phyloP scores from a whole-genome alignment of 2,797 vertebrate genomes.

The Anas acuta region DNA sequence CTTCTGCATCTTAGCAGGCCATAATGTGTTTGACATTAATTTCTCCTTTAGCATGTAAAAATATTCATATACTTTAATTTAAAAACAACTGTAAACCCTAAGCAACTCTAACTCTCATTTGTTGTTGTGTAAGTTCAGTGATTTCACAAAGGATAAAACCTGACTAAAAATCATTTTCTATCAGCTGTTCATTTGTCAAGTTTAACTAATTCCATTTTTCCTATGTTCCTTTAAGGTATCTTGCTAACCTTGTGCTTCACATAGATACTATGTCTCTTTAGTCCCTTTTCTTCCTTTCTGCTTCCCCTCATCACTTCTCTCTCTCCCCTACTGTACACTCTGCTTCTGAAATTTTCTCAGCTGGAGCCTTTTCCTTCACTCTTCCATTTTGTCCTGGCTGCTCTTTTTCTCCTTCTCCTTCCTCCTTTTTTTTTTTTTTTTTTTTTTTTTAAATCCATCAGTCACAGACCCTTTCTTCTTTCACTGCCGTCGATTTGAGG shows the following conservation, averaged over 20 bases:
- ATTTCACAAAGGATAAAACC: not conserved
- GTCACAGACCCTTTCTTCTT: not conserved
- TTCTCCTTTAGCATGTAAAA: conserved; percentile 48
- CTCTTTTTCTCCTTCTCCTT: not conserved
- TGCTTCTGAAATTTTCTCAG: not conserved
- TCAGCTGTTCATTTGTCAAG: not conserved
- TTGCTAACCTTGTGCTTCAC: not conserved
- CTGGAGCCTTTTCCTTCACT: not conserved
- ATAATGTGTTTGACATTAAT: conserved; percentile 56
- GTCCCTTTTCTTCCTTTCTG: not conserved
- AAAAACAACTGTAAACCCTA: conserved; percentile 6
- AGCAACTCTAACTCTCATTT: not conserved
- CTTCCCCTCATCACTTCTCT: not conserved
- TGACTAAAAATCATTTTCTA: not conserved
- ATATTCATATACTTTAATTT: not conserved
- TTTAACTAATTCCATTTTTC: not conserved
- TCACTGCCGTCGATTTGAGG: not conserved
- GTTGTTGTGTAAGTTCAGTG: not conserved
- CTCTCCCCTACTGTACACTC: not conserved
- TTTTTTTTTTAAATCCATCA: not conserved
- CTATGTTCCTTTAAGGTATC: not conserved
- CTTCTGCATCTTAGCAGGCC: conserved; percentile 39
- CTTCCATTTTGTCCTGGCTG: not conserved
- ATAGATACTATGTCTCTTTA: not conserved
- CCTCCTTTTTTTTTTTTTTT: not conserved